Base-by-base conservation (phyloP, 2,113 vertebrate genomes). In the Orycteropus afer region DNA sequence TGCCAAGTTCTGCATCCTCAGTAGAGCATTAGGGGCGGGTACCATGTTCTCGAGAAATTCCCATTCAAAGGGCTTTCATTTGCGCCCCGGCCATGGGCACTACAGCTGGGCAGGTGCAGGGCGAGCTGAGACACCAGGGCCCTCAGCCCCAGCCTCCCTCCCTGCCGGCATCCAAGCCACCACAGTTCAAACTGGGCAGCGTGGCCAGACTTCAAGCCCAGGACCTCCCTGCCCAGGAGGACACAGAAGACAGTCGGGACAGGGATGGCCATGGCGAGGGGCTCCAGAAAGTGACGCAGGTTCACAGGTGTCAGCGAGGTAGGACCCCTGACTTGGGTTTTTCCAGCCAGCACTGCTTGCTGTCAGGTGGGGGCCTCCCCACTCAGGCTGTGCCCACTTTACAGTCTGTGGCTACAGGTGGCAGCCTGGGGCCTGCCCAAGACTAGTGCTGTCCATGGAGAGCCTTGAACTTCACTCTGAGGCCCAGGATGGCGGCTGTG, bases 201-300 rank as follows among this genome's bases (percentile, higher is more conserved):
- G 4, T 8, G 5, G 45, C 7, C 1, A 32, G 88, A 14, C n/a
- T 23, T 51, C 15, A 12, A 17, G 14, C 40, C 13, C 32, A 17
- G 32, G 65, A 42, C 7, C 1, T 13, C 76, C 65, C 82, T 27
- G 59, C 22, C 55, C 22, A 37, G 74, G 45, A 29, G 67, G 76
- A 7, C 0, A 0, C 7, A 53, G 37, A 37, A 47, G 0, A 37
- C 11, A 0, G 3, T 6, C 4, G 0, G 53, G 69, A 29, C 40
- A 2, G 47, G 27, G 32, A 20, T 42, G 11, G 1, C 57, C 51
- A 7, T 1, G 20, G 13, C 2, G 45, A n/a, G 3, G 2, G 32
- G 42, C 15, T 93, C 81, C 15, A 18, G 32, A 47, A 77, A n/a
- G n/a, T 0, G 1, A 12, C 1, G 11, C 65, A 57, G 20, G 42